Evolutionary conservation across 2,113 vertebrate species (phyloP).

Genomic region (Platichthys stellatus): DNA sequence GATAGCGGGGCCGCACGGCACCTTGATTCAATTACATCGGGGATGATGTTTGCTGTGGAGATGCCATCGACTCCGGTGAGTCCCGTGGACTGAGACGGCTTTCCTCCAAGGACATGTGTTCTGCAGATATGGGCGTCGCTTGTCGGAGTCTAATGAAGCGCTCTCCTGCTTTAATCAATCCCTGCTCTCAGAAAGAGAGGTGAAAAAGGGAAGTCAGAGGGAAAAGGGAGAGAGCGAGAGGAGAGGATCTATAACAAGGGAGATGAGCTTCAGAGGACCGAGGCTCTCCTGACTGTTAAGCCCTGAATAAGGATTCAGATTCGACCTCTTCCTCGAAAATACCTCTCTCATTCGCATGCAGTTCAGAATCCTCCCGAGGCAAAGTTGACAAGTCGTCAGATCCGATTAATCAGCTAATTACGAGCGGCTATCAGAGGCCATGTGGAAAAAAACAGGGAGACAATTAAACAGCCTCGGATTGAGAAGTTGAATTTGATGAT

Average conservation of each 20-base stretch:
- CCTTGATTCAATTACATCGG: conserved; percentile 77
- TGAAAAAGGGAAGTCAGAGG: conserved; percentile 27
- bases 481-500: conserved; percentile 40
- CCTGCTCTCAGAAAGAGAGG: conserved; percentile 28
- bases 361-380: conserved; percentile 54
- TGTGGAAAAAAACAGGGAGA: conserved; percentile 42
- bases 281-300: not conserved
- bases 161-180: conserved; percentile 74
- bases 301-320: not conserved
- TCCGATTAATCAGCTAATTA: conserved; percentile 74
- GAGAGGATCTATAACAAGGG: conserved; percentile 17
- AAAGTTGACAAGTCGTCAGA: conserved; percentile 67
- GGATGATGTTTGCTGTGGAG: conserved; percentile 56
- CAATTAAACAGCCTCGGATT: conserved; percentile 48
- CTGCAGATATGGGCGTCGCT: conserved; percentile 66
- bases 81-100: conserved; percentile 46
- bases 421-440: conserved; percentile 50
- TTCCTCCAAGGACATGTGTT: conserved; percentile 63
- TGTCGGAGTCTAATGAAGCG: conserved; percentile 75
- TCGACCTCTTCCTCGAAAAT: conserved; percentile 13
- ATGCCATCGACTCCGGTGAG: conserved; percentile 44
- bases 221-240: conserved; percentile 10
- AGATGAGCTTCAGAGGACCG: conserved; percentile 21
- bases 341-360: conserved; percentile 61
- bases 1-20: conserved; percentile 55